phyloP scores from a whole-genome alignment of 1,140 invertebrate genomes.

The Sarcophaga bullata region DNA sequence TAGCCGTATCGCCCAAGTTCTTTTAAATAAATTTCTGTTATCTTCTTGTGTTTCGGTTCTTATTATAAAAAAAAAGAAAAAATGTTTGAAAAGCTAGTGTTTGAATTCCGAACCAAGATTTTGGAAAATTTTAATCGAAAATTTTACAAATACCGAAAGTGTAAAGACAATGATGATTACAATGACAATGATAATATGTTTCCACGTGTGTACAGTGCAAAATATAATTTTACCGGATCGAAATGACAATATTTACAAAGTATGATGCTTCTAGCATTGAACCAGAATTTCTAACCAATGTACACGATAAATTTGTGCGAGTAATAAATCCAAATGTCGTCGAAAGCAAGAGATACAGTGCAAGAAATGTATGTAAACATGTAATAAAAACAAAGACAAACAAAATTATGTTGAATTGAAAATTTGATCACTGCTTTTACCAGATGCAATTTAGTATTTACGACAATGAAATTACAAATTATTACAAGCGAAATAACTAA shows the following conservation, averaged over 20 bases:
- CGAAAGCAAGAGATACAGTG: conserved; percentile 48
- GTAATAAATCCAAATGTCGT: conserved; percentile 70
- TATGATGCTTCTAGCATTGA: conserved; percentile 15
- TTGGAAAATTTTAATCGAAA: conserved; percentile 37
- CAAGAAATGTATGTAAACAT: conserved; percentile 18
- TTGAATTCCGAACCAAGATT: conserved; percentile 50
- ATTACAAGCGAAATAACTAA: too few species aligned
- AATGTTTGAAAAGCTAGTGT: conserved; percentile 70
- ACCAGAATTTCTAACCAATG: conserved; percentile 63
- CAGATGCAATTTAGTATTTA: neutral
- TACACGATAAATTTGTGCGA: conserved; percentile 75
- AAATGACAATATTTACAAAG: conserved; percentile 41
- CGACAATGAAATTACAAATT: too few species aligned
- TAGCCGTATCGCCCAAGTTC: neutral
- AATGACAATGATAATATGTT: conserved; percentile 47
- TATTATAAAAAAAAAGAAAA: conserved; percentile 49
- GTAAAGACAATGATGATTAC: conserved; percentile 28
- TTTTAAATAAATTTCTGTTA: neutral
- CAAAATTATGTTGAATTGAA: neutral
- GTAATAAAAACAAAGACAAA: neutral
- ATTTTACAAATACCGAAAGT: conserved; percentile 39
- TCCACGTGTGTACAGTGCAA: conserved; percentile 46
- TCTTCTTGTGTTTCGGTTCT: neutral
- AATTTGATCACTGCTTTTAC: neutral
- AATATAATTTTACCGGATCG: conserved; percentile 25